phyloP scores from a whole-genome alignment of 2,888 invertebrate species.

The Acleris holmiana region DNA sequence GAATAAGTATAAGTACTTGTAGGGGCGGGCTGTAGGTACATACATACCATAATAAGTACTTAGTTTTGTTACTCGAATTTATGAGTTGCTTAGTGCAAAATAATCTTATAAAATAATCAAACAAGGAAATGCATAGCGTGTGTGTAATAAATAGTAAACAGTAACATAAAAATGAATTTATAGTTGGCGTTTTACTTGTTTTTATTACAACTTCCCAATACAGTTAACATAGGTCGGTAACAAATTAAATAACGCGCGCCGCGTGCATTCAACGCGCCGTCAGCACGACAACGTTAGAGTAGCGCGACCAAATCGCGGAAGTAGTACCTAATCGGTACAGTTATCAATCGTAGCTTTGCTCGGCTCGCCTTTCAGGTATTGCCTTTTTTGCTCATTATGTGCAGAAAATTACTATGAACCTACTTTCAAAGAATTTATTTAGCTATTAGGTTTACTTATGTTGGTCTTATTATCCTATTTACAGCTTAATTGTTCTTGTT shows the following conservation, averaged over 20 bases:
- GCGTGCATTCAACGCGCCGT: constrained; percentile 5
- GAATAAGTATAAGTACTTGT: no score
- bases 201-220: constrained; percentile 9
- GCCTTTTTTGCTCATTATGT: constrained; percentile 31
- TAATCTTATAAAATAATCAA: no score
- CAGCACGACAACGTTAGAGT: constrained; percentile 9
- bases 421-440: constrained; percentile 24
- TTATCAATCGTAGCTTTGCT: constrained; percentile 29
- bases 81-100: no score
- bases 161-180: not conserved
- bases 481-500: constrained; percentile 4
- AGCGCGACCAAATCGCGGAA: constrained; percentile 26
- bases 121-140: no score
- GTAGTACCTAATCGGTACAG: constrained; percentile 26
- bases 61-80: no score
- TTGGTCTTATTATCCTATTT: constrained; percentile 9
- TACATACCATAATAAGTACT: no score
- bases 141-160: no score
- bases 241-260: constrained; percentile 8
- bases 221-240: constrained; percentile 5
- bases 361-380: constrained; percentile 31
- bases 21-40: no score
- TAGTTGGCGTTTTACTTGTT: constrained; percentile 19
- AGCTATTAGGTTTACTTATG: constrained; percentile 13
- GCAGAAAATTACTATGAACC: constrained; percentile 21